phyloP scores from a whole-genome alignment of 2,888 invertebrate species.

The Apodemia duryi region DNA sequence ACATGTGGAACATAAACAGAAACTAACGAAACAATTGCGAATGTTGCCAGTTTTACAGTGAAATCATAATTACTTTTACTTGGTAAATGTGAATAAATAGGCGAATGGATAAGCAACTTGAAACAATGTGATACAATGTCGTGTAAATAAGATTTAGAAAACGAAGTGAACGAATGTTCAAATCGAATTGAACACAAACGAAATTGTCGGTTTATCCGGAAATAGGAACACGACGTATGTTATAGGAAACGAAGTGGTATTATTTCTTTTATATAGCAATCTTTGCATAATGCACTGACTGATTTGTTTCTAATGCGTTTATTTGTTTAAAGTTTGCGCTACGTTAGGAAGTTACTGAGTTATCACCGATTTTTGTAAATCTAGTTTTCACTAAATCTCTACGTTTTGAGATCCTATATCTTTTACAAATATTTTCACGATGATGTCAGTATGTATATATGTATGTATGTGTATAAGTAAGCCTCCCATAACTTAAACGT shows the following conservation, averaged over 20 bases:
- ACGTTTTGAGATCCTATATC: too few species aligned
- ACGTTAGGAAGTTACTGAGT: too few species aligned
- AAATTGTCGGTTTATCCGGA: slow-evolving; percentile 10
- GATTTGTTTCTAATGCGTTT: too few species aligned
- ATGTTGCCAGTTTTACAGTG: slow-evolving; percentile 7
- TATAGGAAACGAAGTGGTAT: background rate
- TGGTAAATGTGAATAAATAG: slow-evolving; percentile 9
- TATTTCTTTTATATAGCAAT: too few species aligned
- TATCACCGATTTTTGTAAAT: too few species aligned
- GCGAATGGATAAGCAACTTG: slow-evolving; percentile 7
- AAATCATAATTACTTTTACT: slow-evolving; percentile 13
- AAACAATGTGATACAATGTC: slow-evolving; percentile 10
- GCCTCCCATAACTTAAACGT: too few species aligned
- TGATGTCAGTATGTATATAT: too few species aligned
- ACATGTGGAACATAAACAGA: slow-evolving; percentile 4
- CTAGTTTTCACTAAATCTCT: too few species aligned
- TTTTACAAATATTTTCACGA: too few species aligned
- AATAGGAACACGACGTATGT: background rate
- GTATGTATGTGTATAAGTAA: too few species aligned
- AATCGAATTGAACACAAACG: slow-evolving; percentile 10
- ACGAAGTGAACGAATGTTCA: slow-evolving; percentile 12
- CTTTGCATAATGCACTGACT: too few species aligned
- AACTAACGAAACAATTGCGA: slow-evolving; percentile 9
- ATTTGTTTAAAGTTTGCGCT: too few species aligned
- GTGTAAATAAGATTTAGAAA: slow-evolving; percentile 7